Conservation (phyloP, 2,888 invertebrate species). For the Dioctria linearis region DNA sequence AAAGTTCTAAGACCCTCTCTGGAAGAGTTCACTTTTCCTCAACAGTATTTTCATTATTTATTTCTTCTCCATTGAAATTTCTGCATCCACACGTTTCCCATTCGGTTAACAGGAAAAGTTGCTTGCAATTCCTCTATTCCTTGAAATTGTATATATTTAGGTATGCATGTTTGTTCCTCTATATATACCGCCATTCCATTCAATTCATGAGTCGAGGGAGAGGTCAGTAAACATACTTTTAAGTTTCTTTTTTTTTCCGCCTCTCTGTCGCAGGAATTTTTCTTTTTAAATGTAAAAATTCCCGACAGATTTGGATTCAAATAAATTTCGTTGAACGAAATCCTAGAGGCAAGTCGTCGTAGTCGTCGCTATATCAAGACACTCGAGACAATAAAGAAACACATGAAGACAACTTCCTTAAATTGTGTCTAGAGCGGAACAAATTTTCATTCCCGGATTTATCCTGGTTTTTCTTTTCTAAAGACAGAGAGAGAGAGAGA, state of each 20-base stretch:
- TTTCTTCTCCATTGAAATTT: conserved; percentile 30
- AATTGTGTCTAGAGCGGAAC: conserved; percentile 25
- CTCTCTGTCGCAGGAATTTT: conserved; percentile 10
- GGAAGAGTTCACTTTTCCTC: neutral
- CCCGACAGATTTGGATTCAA: conserved; percentile 47
- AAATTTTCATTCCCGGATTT: conserved; percentile 23
- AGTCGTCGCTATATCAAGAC: conserved; percentile 17
- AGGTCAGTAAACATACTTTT: conserved; percentile 1
- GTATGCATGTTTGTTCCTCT: conserved; percentile 11
- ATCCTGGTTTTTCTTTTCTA: neutral
- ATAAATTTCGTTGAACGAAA: conserved; percentile 39
- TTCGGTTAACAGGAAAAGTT: conserved; percentile 18
- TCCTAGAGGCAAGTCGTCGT: conserved; percentile 31
- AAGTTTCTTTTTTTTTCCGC: conserved; percentile 4
- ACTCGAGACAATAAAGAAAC: conserved; percentile 44
- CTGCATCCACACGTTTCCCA: conserved; percentile 16
- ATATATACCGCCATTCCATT: neutral
- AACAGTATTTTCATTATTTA: conserved; percentile 17
- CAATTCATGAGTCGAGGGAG: neutral
- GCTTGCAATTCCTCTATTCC: neutral
- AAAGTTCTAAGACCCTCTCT: neutral
- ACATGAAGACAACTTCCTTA: conserved; percentile 51
- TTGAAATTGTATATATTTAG: neutral
- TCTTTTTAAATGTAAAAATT: conserved; percentile 33
- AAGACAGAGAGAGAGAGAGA: too few species aligned